These are phyloP conservation scores for Tetrax tetrax DNA, from an alignment of 2,113 vertebrate species.

Conservation along the genomic window DNA sequence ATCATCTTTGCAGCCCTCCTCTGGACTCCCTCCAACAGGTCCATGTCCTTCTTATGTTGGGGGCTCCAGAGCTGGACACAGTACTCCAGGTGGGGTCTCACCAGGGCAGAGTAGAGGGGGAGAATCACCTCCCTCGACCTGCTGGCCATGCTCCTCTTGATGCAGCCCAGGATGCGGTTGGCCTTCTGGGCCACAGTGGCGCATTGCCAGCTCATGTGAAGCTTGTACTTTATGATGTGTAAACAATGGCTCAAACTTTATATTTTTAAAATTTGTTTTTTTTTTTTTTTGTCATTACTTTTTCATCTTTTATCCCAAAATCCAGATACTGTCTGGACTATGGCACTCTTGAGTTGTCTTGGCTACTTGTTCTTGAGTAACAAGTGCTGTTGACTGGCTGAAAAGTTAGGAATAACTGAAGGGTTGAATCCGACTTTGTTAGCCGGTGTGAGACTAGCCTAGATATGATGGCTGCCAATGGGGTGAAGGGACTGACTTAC, in stretches of 20 bases:
- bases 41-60: too few species aligned
- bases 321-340: neutral
- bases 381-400: neutral
- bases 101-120: too few species aligned
- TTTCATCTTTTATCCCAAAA: neutral
- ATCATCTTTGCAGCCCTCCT: too few species aligned
- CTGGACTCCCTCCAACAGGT: too few species aligned
- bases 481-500: neutral
- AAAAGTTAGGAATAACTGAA: neutral
- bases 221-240: neutral
- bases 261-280: neutral
- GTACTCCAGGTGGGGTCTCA: too few species aligned
- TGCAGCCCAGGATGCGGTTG: too few species aligned
- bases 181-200: too few species aligned
- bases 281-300: neutral
- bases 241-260: neutral
- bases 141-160: too few species aligned
- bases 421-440: neutral
- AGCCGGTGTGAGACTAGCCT: neutral
- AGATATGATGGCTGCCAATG: neutral
- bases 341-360: neutral
- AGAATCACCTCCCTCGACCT: too few species aligned
- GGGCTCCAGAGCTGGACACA: too few species aligned
- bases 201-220: too few species aligned
- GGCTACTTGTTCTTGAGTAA: neutral